Percentiles rank a stretch among this genome's conserved stretches.
phyloP scores from a whole-genome alignment of 1,140 invertebrate genomes.

The Acromyrmex charruanus region DNA sequence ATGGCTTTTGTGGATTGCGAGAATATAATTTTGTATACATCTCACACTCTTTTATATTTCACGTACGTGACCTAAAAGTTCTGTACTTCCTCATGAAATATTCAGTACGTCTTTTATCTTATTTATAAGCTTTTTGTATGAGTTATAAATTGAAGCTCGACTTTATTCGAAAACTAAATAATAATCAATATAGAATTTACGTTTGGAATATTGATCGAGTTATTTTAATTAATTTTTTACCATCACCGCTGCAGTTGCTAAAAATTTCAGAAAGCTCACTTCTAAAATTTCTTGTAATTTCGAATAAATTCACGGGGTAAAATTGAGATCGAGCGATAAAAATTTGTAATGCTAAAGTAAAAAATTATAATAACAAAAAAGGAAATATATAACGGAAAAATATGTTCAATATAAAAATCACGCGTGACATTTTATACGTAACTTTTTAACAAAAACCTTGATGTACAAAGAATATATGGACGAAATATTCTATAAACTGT shows the following conservation, averaged over 20 bases:
- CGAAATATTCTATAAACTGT: background rate
- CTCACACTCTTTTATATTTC: background rate
- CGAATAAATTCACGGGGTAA: background rate
- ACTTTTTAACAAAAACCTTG: background rate
- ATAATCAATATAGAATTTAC: background rate
- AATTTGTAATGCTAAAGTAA: background rate
- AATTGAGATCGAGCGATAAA: background rate
- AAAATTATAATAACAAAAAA: slow-evolving; percentile 2
- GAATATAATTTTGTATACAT: background rate
- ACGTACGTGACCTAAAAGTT: background rate
- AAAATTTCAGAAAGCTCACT: background rate
- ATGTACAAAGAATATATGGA: background rate
- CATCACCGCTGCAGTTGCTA: background rate
- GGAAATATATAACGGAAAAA: background rate
- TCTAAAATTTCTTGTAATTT: slow-evolving; percentile 10
- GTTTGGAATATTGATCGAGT: background rate
- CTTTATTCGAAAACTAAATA: slow-evolving; percentile 3
- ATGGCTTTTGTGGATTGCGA: background rate
- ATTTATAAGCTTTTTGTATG: background rate
- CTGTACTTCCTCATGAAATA: slow-evolving; percentile 20
- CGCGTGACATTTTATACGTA: background rate
- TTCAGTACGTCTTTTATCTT: slow-evolving; percentile 4
- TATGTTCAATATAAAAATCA: background rate
- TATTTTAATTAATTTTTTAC: background rate
- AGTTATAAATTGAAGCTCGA: background rate